These are phyloP conservation scores for Mandrillus leucophaeus DNA, from an alignment of 2,113 vertebrate genomes.

Conservation along the genomic window DNA sequence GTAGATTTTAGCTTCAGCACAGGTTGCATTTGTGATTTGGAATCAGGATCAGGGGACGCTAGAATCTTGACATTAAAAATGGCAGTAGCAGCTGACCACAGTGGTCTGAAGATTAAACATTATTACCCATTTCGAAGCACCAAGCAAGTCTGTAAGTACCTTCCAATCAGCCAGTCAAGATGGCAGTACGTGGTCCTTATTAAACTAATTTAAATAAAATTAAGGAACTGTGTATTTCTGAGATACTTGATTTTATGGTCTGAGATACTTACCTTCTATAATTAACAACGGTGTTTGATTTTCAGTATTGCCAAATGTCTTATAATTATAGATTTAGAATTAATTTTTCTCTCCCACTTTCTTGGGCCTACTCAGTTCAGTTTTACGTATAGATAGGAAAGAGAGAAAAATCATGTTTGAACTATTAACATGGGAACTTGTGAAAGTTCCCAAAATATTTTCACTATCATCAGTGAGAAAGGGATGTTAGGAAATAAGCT, in stretches of 20 bases:
- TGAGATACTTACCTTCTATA: not conserved
- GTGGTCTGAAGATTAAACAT: not conserved
- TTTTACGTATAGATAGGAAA: not conserved
- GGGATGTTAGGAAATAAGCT: not conserved
- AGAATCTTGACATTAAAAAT: not conserved
- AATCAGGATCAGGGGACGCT: not conserved
- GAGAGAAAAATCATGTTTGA: not conserved
- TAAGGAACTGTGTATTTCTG: not conserved
- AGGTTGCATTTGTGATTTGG: not conserved
- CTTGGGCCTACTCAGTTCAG: not conserved
- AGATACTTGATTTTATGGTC: not conserved
- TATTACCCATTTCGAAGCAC: not conserved
- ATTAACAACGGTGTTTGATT: not conserved
- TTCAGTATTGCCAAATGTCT: not conserved
- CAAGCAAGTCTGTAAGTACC: not conserved
- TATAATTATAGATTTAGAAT: not conserved
- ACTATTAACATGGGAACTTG: not conserved
- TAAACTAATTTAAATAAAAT: not conserved
- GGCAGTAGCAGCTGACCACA: not conserved
- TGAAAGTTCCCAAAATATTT: not conserved
- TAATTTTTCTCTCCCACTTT: not conserved
- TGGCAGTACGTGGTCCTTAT: not conserved
- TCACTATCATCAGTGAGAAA: not conserved
- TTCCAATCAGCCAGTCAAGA: not conserved
- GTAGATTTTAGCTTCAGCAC: not conserved